Conservation (phyloP, 2,888 invertebrate genomes). For the Andrena haemorrhoa region DNA sequence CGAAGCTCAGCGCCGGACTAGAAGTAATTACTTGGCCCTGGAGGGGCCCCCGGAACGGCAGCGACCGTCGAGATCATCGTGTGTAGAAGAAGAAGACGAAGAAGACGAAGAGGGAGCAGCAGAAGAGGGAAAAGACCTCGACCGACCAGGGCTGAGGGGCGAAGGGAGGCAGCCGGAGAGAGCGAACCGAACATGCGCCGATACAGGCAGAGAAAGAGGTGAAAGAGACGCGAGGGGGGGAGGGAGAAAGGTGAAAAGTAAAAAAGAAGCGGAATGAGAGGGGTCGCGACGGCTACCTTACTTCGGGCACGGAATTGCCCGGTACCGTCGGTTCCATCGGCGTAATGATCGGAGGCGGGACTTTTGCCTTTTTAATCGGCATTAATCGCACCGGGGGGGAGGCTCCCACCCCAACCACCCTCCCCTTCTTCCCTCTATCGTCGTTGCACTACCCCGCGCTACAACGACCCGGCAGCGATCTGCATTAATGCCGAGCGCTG, state of each 20-base stretch:
- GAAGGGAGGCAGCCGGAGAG: slow-evolving; percentile 34
- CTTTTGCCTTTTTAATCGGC: slow-evolving; percentile 79
- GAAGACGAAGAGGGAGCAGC: no score
- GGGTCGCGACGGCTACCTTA: slow-evolving; percentile 76
- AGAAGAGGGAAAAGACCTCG: no score
- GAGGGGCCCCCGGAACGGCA: slow-evolving; percentile 56
- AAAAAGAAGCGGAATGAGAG: slow-evolving; percentile 45
- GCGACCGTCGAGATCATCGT: slow-evolving; percentile 37
- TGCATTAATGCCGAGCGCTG: slow-evolving; percentile 64
- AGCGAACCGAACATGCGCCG: slow-evolving; percentile 33
- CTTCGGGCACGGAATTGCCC: slow-evolving; percentile 77
- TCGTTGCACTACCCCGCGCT: slow-evolving; percentile 44
- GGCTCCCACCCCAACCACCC: slow-evolving; percentile 48
- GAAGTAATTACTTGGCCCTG: slow-evolving; percentile 81
- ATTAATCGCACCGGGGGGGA: slow-evolving; percentile 76
- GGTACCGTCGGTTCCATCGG: slow-evolving; percentile 63
- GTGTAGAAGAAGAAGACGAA: not conserved
- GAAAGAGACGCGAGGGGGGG: not conserved
- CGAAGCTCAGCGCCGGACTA: slow-evolving; percentile 79
- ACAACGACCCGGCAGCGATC: slow-evolving; percentile 63
- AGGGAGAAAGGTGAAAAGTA: slow-evolving; percentile 22
- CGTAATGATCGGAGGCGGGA: slow-evolving; percentile 76
- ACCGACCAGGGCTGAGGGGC: slow-evolving; percentile 14
- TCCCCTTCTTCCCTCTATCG: slow-evolving; percentile 27
- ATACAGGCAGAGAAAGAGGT: slow-evolving; percentile 35